Percentiles rank a stretch among this genome's conserved stretches.
These are phyloP conservation scores for Bugulina stolonifera DNA, from an alignment of 2,888 invertebrate species.

Conservation along the genomic window DNA sequence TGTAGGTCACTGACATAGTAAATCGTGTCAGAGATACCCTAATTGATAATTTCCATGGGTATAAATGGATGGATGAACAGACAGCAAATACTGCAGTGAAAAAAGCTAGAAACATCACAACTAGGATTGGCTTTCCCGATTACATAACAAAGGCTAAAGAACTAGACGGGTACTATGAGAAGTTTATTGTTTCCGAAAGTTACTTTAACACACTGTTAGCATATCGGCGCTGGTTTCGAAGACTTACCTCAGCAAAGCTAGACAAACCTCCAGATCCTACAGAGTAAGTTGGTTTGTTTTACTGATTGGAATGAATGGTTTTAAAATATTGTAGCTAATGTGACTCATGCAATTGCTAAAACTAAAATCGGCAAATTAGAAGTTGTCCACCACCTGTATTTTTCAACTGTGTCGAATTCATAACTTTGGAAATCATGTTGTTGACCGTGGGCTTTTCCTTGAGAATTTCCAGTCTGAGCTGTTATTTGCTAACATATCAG, in stretches of 20 bases:
- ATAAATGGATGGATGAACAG: slow-evolving; percentile 43
- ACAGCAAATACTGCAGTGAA: slow-evolving; percentile 36
- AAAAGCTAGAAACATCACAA: slow-evolving; percentile 36
- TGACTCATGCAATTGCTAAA: too few relatives aligned
- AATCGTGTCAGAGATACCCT: slow-evolving; percentile 36
- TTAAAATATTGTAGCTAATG: too few relatives aligned
- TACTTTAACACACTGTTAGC: not conserved
- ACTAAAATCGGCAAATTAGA: too few relatives aligned
- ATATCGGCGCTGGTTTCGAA: slow-evolving; percentile 37
- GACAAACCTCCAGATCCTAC: slow-evolving; percentile 38
- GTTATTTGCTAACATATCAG: too few relatives aligned
- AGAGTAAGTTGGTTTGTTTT: too few relatives aligned
- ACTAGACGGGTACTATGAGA: slow-evolving; percentile 40
- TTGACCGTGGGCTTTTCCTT: too few relatives aligned
- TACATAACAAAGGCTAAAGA: slow-evolving; percentile 35
- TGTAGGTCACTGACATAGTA: slow-evolving; percentile 37
- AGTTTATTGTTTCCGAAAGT: slow-evolving; percentile 32
- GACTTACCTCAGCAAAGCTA: slow-evolving; percentile 37
- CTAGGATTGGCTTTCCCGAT: slow-evolving; percentile 45
- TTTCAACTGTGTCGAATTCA: too few relatives aligned
- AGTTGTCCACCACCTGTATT: too few relatives aligned
- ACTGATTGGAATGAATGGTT: too few relatives aligned
- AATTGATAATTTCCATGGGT: slow-evolving; percentile 33
- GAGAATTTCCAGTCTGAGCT: too few relatives aligned
- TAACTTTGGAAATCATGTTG: too few relatives aligned